Evolutionary conservation across 2,888 invertebrate genomes (phyloP).

Genomic region (Leucozona laternaria): DNA sequence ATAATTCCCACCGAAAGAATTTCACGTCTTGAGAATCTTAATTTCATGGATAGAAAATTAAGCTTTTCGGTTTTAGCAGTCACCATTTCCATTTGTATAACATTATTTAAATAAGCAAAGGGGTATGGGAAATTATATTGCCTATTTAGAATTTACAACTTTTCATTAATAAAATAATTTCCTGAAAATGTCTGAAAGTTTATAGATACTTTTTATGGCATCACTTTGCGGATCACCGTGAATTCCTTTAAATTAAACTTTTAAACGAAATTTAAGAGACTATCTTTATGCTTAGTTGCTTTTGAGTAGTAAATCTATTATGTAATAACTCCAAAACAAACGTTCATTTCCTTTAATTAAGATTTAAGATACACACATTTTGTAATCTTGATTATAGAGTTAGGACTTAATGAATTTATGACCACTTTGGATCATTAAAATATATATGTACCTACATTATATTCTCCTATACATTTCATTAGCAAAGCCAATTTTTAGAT

Average conservation of each 20-base stretch:
- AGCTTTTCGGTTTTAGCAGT: background rate
- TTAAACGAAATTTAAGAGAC: background rate
- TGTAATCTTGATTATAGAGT: background rate
- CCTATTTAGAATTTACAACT: background rate
- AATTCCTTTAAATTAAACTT: conserved; percentile 8
- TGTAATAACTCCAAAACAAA: background rate
- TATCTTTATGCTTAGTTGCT: background rate
- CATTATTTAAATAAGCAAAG: background rate
- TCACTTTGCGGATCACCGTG: background rate
- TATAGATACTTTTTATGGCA: background rate
- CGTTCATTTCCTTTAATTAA: background rate
- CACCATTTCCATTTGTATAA: background rate
- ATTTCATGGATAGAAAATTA: background rate
- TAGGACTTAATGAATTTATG: background rate
- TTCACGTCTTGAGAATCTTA: background rate
- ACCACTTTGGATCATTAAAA: background rate
- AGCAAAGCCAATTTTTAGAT: too few relatives aligned
- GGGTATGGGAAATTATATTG: background rate
- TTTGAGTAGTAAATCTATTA: background rate
- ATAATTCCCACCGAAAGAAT: too few relatives aligned
- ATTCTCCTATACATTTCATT: background rate
- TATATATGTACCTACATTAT: background rate
- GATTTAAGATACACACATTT: background rate
- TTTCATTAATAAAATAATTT: background rate
- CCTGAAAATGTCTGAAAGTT: background rate